Percentiles rank a stretch among this genome's conserved stretches.
phyloP scores from a whole-genome alignment of 2,888 invertebrate species.

The Drosophila meridionalis region DNA sequence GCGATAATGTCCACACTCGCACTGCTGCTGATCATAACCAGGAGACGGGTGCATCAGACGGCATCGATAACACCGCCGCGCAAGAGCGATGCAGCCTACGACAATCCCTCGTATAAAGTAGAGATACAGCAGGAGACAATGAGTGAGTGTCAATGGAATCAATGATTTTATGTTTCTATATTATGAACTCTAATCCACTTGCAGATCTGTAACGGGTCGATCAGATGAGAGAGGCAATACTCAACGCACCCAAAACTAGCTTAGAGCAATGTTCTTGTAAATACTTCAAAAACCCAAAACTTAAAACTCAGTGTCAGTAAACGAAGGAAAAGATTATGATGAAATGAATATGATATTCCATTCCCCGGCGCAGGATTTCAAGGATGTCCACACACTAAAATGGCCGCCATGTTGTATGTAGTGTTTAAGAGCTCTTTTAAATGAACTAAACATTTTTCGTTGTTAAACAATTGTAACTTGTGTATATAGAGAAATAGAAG shows the following conservation, averaged over 20 bases:
- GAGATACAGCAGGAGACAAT: constrained; percentile 96
- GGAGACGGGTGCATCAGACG: constrained; percentile 89
- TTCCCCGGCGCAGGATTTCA: constrained; percentile 59
- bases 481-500: constrained; percentile 67
- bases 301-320: constrained; percentile 74
- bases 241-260: constrained; percentile 50
- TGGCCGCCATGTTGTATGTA: constrained; percentile 74
- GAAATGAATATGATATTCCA: constrained; percentile 41
- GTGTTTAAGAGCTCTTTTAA: constrained; percentile 63
- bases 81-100: constrained; percentile 94
- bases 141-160: constrained; percentile 87
- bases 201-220: constrained; percentile 69
- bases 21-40: constrained; percentile 91
- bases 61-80: constrained; percentile 92
- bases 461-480: constrained; percentile 71
- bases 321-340: constrained; percentile 28
- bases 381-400: constrained; percentile 38
- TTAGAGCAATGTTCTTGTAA: constrained; percentile 68
- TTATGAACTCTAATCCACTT: constrained; percentile 8
- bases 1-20: constrained; percentile 93
- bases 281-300: constrained; percentile 55
- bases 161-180: background rate
- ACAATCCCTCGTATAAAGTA: constrained; percentile 97
- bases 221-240: constrained; percentile 38
- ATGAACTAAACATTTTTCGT: constrained; percentile 38